Evolutionary conservation across 1,140 invertebrate genomes (phyloP).

Genomic region (Achatina immaculata): DNA sequence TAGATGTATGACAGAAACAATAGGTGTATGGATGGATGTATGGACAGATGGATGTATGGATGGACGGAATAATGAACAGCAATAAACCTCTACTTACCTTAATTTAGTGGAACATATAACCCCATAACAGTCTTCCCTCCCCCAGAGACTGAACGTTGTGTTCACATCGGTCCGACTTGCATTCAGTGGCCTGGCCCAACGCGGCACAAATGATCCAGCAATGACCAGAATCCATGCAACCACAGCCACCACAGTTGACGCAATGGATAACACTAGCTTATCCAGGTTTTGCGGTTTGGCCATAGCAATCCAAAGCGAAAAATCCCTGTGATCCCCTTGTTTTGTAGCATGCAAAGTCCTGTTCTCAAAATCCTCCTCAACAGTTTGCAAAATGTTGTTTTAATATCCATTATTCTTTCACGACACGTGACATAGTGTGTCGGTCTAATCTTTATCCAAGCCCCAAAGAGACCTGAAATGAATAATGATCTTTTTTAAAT

Average conservation of each 20-base stretch:
- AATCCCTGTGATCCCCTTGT: background rate
- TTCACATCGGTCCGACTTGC: background rate
- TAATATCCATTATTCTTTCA: background rate
- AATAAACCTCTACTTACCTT: slow-evolving; percentile 29
- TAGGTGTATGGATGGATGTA: no score
- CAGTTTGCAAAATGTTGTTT: background rate
- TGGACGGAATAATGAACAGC: no score
- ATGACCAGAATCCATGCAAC: slow-evolving; percentile 18
- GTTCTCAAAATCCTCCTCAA: background rate
- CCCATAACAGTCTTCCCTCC: slow-evolving; percentile 30
- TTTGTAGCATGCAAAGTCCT: background rate
- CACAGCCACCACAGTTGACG: background rate
- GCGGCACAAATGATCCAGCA: slow-evolving; percentile 34
- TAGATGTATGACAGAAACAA: no score
- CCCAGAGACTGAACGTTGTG: slow-evolving; percentile 31
- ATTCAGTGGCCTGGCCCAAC: slow-evolving; percentile 31
- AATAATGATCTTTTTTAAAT: no score
- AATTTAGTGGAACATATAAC: slow-evolving; percentile 25
- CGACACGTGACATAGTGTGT: no score
- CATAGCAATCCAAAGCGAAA: background rate
- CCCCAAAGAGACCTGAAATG: no score
- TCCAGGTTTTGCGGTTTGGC: slow-evolving; percentile 32
- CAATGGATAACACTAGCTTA: slow-evolving; percentile 29
- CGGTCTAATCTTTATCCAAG: no score
- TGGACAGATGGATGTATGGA: no score